These are phyloP conservation scores for Nemotelus nigrinus DNA, from an alignment of 2,888 invertebrate genomes.

Conservation along the genomic window DNA sequence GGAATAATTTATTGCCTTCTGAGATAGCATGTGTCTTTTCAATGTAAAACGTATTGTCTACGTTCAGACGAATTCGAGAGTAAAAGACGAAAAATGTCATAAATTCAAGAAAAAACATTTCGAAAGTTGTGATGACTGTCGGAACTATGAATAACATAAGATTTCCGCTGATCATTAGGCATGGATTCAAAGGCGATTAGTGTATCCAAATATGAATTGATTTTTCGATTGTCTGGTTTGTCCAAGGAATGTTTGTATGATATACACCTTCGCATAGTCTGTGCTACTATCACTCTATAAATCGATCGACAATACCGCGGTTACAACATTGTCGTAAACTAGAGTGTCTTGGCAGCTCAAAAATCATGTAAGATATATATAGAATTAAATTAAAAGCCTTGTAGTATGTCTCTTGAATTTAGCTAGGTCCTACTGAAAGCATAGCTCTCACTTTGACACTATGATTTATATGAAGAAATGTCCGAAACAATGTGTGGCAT, in stretches of 20 bases:
- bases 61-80: neutral
- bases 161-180: neutral
- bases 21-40: conserved; percentile 10
- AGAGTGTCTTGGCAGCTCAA: conserved; percentile 20
- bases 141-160: no score
- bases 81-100: neutral
- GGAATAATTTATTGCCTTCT: conserved; percentile 19
- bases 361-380: neutral
- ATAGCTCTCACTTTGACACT: no score
- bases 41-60: neutral
- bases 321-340: conserved; percentile 38
- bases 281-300: conserved; percentile 29
- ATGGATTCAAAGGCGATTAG: no score
- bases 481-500: no score
- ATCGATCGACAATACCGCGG: conserved; percentile 40
- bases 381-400: no score
- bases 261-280: neutral
- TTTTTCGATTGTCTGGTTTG: no score
- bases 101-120: neutral
- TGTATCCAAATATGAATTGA: no score
- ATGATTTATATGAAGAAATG: no score
- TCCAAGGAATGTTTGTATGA: no score
- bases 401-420: no score
- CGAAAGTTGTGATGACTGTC: conserved; percentile 16
- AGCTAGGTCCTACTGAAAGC: no score